These are phyloP conservation scores for Setipinna tenuifilis DNA, from an alignment of 2,797 vertebrate species.

Conservation along the genomic window DNA sequence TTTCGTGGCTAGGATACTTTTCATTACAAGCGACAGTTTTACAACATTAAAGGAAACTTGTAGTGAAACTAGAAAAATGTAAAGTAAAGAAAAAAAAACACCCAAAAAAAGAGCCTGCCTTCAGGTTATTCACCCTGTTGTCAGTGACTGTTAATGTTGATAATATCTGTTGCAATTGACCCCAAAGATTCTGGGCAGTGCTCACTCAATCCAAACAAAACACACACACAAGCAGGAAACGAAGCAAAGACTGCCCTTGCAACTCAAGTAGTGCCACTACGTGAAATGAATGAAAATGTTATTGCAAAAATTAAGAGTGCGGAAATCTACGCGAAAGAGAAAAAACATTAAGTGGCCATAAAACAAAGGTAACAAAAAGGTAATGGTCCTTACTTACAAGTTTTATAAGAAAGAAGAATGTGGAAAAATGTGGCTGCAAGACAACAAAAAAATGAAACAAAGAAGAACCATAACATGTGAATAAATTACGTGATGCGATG, in stretches of 20 bases:
- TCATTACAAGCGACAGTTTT: neutral
- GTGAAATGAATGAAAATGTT: slow-evolving; percentile 46
- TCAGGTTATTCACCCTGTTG: neutral
- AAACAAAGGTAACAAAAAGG: slow-evolving; percentile 32
- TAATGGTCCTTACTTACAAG: slow-evolving; percentile 64
- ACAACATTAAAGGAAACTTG: neutral
- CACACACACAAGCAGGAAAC: slow-evolving; percentile 52
- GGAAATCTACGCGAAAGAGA: neutral
- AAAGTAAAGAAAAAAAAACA: no score
- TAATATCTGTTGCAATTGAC: slow-evolving; percentile 57
- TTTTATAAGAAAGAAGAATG: slow-evolving; percentile 67
- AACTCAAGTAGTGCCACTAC: slow-evolving; percentile 52
- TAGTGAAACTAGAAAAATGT: neutral
- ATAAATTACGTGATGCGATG: neutral
- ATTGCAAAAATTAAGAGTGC: slow-evolving; percentile 42
- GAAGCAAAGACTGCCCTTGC: slow-evolving; percentile 29
- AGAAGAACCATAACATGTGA: slow-evolving; percentile 52
- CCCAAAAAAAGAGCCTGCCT: neutral
- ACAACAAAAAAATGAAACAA: slow-evolving; percentile 62
- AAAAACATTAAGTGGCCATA: neutral
- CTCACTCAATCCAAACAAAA: slow-evolving; percentile 38
- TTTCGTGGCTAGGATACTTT: neutral
- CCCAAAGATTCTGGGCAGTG: slow-evolving; percentile 55
- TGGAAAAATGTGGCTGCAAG: slow-evolving; percentile 65
- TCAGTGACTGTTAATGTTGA: neutral